Base-by-base conservation (phyloP, 2,797 vertebrate species). In the Enteromius fasciolatus region DNA sequence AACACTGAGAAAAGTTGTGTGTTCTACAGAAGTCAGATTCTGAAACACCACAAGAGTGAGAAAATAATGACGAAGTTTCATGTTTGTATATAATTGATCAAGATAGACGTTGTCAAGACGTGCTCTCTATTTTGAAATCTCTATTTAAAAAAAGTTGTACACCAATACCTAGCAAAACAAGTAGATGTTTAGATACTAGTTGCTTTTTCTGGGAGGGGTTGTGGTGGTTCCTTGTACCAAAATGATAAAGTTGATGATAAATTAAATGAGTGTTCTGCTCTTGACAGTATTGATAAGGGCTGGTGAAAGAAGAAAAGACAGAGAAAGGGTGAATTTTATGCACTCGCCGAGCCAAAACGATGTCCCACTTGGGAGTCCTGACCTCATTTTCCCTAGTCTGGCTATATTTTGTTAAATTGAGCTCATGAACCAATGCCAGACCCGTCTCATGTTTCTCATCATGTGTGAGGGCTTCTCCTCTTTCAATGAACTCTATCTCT, bases 251-350 rank as follows among this genome's bases (percentile, higher is more conserved):
- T 20, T 75, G 18, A 31, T 46, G 68, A 81, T 64, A 12, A 80
- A 15, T 59, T 4, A 50, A 72, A 59, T 66, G 44, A 17, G 25
- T 18, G 33, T 64, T 70, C 74, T 61, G 31, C 52, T 50, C 23
- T 52, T 79, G 76, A 75, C 76, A 82, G 66, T 76, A 79, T 66
- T 82, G 84, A 83, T 85, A 80, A 79, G 52, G 28, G 11, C 70
- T 48, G 33, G 25, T 83, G 67, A 74, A 72, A 83, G 48, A 80
- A 25, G 18, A 46, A 33, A 31, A 78, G 3, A 59, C 36, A 20
- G 59, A 52, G 54, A 52, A 61, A 39, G 7, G 4, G 31, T 36
- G 41, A 63, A 31, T 70, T 85, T 74, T 64, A 28, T 64, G 33
- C 57, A 73, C 59, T 23, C 23, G 25, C 20, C 25, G 11, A 23